Evolutionary conservation across 2,797 vertebrate genomes (phyloP).

Genomic region (Coregonus sp.): DNA sequence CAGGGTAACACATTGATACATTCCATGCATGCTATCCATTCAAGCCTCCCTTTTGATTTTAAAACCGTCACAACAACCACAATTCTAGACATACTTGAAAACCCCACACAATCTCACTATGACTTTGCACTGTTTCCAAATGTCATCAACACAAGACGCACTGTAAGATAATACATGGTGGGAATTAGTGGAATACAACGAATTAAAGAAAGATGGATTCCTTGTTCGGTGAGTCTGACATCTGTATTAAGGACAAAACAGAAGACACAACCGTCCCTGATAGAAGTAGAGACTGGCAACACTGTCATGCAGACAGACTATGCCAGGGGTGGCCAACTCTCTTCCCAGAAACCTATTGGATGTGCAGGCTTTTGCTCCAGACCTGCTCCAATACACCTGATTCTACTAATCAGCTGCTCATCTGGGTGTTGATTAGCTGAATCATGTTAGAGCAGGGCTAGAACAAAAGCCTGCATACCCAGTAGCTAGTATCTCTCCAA

Average conservation of each 20-base stretch:
- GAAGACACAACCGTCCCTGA: not conserved
- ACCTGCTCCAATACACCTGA: not conserved
- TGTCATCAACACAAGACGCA: not conserved
- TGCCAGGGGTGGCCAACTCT: not conserved
- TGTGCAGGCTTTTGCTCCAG: not conserved
- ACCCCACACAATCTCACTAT: not conserved
- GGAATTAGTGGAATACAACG: not conserved
- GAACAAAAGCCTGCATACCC: not conserved
- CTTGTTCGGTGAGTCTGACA: not conserved
- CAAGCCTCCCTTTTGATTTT: not conserved
- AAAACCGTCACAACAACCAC: not conserved
- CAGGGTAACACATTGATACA: not conserved
- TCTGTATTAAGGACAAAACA: not conserved
- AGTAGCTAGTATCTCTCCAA: not conserved
- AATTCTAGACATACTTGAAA: not conserved
- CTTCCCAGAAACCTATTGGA: not conserved
- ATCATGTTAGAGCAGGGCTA: not conserved
- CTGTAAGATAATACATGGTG: not conserved
- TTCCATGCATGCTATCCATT: not conserved
- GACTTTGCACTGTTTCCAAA: not conserved
- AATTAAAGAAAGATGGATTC: not conserved
- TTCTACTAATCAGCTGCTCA: not conserved
- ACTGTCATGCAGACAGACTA: conserved; percentile 23
- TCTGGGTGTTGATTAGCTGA: not conserved
- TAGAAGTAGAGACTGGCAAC: conserved; percentile 6